A percentile compares a stretch with the other conserved stretches of the same genome.
Evolutionary conservation across 92 coral and sea anemone species (phyloP).

Genomic region (Zoanthus solanderi): DNA sequence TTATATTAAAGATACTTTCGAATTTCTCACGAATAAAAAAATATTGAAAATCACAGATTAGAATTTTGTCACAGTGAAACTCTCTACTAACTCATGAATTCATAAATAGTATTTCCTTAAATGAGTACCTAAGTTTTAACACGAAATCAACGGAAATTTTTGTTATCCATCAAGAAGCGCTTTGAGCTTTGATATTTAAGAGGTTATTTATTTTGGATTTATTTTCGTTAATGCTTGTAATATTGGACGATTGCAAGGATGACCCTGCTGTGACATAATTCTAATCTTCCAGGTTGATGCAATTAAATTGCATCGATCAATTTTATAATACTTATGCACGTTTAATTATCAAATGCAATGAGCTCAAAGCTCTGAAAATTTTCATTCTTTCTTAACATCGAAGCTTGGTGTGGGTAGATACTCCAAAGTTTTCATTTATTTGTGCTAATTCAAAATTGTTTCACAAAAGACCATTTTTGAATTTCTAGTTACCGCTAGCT

Average conservation of each 20-base stretch:
- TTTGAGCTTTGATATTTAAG: background rate
- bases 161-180: background rate
- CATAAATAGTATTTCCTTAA: background rate
- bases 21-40: background rate
- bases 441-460: background rate
- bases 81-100: background rate
- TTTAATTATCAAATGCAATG: background rate
- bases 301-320: background rate
- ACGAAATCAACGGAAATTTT: background rate
- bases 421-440: background rate
- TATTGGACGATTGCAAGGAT: background rate
- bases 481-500: background rate
- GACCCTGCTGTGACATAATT: background rate
- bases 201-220: background rate
- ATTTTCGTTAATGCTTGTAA: background rate
- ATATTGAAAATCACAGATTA: background rate
- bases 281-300: background rate
- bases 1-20: background rate
- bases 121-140: no score
- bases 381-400: background rate
- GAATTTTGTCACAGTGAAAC: background rate
- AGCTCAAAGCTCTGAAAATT: background rate
- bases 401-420: background rate
- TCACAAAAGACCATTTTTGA: background rate
- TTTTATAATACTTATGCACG: background rate